Conservation (phyloP, 2,797 vertebrate species). For the Lepidocolaptes lacrymiger region DNA sequence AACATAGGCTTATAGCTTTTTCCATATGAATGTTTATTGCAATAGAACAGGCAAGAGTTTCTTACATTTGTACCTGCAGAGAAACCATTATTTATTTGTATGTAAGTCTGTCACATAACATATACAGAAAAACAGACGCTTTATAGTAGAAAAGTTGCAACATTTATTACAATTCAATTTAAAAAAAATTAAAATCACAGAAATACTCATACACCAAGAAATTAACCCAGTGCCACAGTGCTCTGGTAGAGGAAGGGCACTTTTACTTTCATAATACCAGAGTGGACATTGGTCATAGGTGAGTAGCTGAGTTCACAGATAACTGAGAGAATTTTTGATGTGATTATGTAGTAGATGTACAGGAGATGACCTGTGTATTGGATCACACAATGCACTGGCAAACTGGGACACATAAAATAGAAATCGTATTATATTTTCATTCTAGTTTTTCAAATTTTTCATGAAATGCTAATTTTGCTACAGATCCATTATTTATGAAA, state of each 20-base stretch:
- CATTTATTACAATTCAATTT: background rate
- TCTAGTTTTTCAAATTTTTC: conserved; percentile 66
- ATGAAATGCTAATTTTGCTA: conserved; percentile 76
- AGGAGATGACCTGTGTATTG: background rate
- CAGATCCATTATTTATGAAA: conserved; percentile 81
- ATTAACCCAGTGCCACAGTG: background rate
- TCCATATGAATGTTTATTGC: background rate
- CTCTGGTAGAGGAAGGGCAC: background rate
- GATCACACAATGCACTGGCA: background rate
- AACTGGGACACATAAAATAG: background rate
- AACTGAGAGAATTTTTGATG: conserved; percentile 1
- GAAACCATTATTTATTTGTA: background rate
- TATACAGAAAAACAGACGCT: conserved; percentile 23
- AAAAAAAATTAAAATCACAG: background rate
- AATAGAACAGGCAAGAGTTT: background rate
- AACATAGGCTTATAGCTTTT: background rate
- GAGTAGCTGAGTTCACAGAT: background rate
- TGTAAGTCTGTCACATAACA: background rate
- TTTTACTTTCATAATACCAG: background rate
- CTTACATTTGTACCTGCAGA: background rate
- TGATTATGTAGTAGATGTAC: background rate
- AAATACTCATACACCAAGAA: background rate
- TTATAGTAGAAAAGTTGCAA: conserved; percentile 3
- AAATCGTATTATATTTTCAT: conserved; percentile 45
- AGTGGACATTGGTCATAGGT: background rate